Conservation (phyloP, 2,113 vertebrate species). For the Poecilia latipinna region DNA sequence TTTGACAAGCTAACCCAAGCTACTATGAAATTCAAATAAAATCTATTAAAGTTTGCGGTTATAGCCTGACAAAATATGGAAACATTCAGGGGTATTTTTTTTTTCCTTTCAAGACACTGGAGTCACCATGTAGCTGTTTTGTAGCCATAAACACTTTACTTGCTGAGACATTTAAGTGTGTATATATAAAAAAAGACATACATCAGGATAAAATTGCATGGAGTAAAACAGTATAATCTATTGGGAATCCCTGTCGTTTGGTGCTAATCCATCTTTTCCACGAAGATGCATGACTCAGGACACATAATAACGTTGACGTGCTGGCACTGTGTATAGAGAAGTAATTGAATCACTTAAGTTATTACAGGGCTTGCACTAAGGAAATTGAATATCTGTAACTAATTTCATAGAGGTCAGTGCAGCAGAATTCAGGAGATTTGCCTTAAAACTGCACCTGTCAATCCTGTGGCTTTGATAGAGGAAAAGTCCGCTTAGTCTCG, state of each 20-base stretch:
- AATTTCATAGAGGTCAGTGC: not conserved
- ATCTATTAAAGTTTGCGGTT: too few relatives aligned
- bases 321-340: not conserved
- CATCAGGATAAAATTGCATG: too few relatives aligned
- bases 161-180: not conserved
- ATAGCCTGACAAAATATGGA: too few relatives aligned
- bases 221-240: not conserved
- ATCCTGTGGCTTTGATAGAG: not conserved
- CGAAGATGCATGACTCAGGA: not conserved
- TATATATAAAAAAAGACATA: not conserved
- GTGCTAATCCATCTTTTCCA: not conserved
- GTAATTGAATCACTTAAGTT: not conserved
- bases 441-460: not conserved
- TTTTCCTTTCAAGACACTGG: not conserved
- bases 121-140: not conserved
- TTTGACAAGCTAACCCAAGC: too few relatives aligned
- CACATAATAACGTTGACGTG: not conserved
- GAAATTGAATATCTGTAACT: constrained; percentile 11
- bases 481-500: not conserved
- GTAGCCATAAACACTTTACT: not conserved
- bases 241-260: not conserved
- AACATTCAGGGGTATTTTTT: too few relatives aligned
- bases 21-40: too few relatives aligned
- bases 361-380: not conserved
- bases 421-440: not conserved